These are phyloP conservation scores for Notechis scutatus DNA, from an alignment of 2,113 vertebrate genomes.

Conservation along the genomic window DNA sequence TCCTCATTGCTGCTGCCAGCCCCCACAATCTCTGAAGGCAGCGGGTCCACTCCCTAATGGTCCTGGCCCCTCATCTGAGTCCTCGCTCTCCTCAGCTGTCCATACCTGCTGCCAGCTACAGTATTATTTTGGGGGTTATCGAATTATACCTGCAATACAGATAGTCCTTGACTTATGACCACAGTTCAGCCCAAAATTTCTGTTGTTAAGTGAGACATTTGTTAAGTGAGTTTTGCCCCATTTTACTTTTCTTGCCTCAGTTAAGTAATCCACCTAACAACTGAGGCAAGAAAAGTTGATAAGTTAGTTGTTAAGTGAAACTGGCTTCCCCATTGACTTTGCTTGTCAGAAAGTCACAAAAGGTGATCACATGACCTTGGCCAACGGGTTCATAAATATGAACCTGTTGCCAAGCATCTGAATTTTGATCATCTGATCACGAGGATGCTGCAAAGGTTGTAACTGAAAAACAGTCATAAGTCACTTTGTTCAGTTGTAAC, in stretches of 20 bases:
- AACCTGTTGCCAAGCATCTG: not conserved
- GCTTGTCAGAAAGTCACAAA: not conserved
- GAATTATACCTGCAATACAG: not conserved
- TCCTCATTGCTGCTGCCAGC: no score
- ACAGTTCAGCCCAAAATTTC: not conserved
- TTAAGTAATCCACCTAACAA: not conserved
- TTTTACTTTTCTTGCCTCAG: not conserved
- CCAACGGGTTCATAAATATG: not conserved
- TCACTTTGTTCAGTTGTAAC: not conserved
- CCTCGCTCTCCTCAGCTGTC: no score
- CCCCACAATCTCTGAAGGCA: no score
- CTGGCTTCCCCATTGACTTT: not conserved
- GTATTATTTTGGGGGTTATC: not conserved
- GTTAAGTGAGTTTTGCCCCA: not conserved
- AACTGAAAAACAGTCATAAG: not conserved
- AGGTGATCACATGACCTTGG: not conserved
- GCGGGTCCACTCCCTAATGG: no score
- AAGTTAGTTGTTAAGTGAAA: not conserved
- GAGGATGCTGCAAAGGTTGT: not conserved
- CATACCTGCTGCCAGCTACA: not conserved
- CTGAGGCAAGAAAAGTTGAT: not conserved
- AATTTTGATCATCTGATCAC: not conserved
- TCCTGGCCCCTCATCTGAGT: no score
- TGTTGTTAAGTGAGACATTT: not conserved
- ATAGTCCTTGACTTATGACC: not conserved